Base-by-base conservation (phyloP, 2,113 vertebrate species). In the Murina feae region DNA sequence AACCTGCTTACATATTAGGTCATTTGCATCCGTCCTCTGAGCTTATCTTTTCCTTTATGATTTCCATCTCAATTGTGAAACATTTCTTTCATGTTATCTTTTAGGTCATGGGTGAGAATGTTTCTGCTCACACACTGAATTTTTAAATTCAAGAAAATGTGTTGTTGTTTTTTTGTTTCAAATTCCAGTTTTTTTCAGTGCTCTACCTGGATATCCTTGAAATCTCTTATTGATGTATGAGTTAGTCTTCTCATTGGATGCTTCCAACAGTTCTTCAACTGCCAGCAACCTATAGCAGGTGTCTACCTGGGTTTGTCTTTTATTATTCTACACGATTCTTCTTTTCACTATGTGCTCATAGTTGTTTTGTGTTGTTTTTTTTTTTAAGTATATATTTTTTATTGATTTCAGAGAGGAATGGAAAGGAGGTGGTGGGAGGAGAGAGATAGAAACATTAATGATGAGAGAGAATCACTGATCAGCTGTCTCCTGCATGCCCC, bases 251-350 rank as follows among this genome's bases (percentile, higher is more conserved):
- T 71, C 60, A 14, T 21, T 9, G 14, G 63, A n/a, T 6, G 21
- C 5, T 51, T 58, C 72, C 9, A 1, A 0, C 0, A 0, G 63
- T 82, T 74, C 20, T 37, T 30, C 30, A 28, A 1, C 8, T 49
- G 37, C 35, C 13, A 16, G 35, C 21, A 4, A 14, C 20, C 18
- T 60, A 4, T 7, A 18, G 65, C 32, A 11, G 9, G 20, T n/a
- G 2, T 37, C 17, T 16, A 12, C 11, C 21, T 3, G 21, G 14
- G 51, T 47, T 66, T 17, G 1, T 17, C 86, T 13, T 39, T 35
- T 4, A 1, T 10, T 5, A 17, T 42, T 7, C 0, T 6, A 58
- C 1, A 9, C 35, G 47, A n/a, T 5, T 25, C 35, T 44, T 44
- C 10, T 10, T 5, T 13, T 30, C 55, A 78, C 6, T 35, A 42